Evolutionary conservation across 2,888 invertebrate species (phyloP), one percentile per base, ranked within the genome.

Genomic region (Trachelus iudaicus): DNA sequence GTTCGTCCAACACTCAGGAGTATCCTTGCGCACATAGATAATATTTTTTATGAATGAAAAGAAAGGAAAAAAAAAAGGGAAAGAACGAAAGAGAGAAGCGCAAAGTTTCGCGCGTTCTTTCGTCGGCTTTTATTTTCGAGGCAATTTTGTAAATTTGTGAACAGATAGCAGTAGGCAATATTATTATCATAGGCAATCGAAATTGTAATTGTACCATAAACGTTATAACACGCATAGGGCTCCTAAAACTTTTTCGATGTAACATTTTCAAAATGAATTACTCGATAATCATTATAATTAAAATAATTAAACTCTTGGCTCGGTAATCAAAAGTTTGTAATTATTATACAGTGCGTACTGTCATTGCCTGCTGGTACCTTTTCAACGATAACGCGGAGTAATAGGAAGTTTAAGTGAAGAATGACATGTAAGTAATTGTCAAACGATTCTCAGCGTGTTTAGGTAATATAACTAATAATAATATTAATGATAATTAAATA

Each of bases 151-250:
- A 81, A 79, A 82, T 82, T 81, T 69, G 78, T 79, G 78, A 81
- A 82, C 77, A 81, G 79, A 81, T 78, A 81, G 81, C 79, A 81
- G 77, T 81, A 76, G 82, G 82, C 81, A 82, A 81, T 81, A 82
- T 80, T 80, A 79, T 79, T 79, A 81, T 81, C 77, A 79, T 78
- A 56, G 56, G 23, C 23, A 0, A 9, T 23, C 56, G 56, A 56
- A 56, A 56, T 56, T 56, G 75, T 77, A 69, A 79, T 76, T 37
- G 37, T 73, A 71, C 15, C 37, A 40, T 56, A 23, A 56, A 56
- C 56, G 23, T 56, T 56, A 23, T 6, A 23, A 56, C 23, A 56
- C 23, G 23, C 9, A 56, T 23, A 56, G 56, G 23, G 23, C 9
- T 56, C 15, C 15, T 23, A 56, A 0, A 23, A 56, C 56, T 56